Base-by-base conservation (phyloP, 2,888 invertebrate species). In the Mesodorylaimus sp. region DNA sequence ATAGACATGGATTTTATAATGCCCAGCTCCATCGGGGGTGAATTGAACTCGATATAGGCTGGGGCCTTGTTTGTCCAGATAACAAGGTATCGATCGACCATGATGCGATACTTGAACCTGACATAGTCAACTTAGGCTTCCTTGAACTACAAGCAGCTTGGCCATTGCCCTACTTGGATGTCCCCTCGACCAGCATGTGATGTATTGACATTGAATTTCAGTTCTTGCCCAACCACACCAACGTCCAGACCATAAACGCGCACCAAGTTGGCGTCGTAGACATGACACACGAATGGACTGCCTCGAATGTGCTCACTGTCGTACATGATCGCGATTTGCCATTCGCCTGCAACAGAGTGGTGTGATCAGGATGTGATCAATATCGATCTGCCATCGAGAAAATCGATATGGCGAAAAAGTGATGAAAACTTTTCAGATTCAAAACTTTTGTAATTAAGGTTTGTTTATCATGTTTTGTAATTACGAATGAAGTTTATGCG, bases 271-370 rank as follows among this genome's bases (percentile, higher is more conserved):
- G 63, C 54, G 53, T 64, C 64, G 53, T 58, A 64, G 0, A 91
- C 89, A 60, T 87, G 82, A 66, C 95, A 89, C 0, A 84, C 83
- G 68, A 91, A 95, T 1, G 97, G 97, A 21, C 89, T 89, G 50
- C 93, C 93, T 74, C 82, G 72, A 59, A 97, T 91, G 66, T 93
- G 88, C 61, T 87, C 82, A 29, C 87, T 87, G 65, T 91, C 88
- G 68, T 93, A 93, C 29, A 84, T 80, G 56, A 95, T 89, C 56
- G 85, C 85, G 50, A 97, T 89, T 60, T 83, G 80, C 93, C 93
- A 95, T 62, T 87, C 85, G 51, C 74, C 74, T 73, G 59, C 27
- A 55, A 57, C 53, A 41, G 36, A 27, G 44, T 38, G n/a, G n/a
- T n/a, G n/a, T 27, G n/a, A 38, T 10, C n/a, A 48, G 25, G 7